phyloP scores from a whole-genome alignment of 2,797 vertebrate genomes.

The Darevskia nairensis region DNA sequence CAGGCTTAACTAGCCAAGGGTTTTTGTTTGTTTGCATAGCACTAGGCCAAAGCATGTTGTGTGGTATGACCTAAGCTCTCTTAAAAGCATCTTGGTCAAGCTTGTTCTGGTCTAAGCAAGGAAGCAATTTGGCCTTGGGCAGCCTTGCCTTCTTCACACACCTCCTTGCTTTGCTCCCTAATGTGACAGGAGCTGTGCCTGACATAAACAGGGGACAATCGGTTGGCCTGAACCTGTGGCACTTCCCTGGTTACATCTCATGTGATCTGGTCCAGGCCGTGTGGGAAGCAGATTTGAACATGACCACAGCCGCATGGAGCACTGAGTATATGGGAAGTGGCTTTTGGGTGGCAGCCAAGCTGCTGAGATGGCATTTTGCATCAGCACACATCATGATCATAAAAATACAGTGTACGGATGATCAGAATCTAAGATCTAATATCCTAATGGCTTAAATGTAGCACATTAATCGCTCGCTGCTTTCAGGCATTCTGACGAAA shows the following conservation, averaged over 20 bases:
- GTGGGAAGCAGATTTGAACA: background rate
- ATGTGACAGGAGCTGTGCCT: background rate
- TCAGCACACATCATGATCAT: background rate
- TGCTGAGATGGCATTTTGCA: background rate
- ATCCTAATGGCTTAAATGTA: constrained; percentile 6
- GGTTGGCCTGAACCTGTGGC: background rate
- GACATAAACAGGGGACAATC: background rate
- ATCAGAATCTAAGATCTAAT: constrained; percentile 20
- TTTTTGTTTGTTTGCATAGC: background rate
- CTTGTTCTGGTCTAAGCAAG: background rate
- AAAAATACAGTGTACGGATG: background rate
- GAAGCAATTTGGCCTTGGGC: background rate
- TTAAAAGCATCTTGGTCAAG: background rate
- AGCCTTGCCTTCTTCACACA: background rate
- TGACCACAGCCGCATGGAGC: background rate
- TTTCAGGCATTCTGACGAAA: background rate
- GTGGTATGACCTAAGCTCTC: background rate
- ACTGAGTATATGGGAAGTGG: background rate
- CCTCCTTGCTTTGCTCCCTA: too few species aligned
- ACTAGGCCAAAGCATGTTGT: background rate
- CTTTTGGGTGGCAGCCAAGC: background rate
- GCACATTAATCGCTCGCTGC: background rate
- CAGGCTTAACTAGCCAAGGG: background rate
- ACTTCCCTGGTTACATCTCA: background rate
- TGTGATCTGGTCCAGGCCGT: background rate